Conservation (phyloP, 2,797 vertebrate species). For the Tenualosa thibaudeaui region DNA sequence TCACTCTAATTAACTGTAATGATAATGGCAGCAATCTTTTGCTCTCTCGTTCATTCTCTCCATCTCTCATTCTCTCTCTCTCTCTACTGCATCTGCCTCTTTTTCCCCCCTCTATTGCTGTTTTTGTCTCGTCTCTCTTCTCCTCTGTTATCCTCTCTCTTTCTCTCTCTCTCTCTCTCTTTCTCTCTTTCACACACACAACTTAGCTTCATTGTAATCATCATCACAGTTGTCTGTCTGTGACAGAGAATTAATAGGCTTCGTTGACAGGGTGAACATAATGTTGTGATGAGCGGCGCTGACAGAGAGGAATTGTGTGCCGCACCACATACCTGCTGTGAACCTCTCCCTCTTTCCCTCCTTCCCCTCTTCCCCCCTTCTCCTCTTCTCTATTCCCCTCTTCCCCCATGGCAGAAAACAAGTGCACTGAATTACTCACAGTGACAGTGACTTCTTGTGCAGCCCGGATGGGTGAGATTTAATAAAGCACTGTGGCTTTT, state of each 20-base stretch:
- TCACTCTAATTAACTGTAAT: slow-evolving; percentile 64
- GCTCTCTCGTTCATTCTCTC: not conserved
- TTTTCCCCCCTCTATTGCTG: not conserved
- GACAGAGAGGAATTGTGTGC: slow-evolving; percentile 39
- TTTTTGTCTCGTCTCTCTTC: not conserved
- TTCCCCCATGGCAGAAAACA: not conserved
- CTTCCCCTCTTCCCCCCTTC: not conserved
- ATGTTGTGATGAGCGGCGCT: slow-evolving; percentile 22
- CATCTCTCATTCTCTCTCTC: not conserved
- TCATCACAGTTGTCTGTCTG: slow-evolving; percentile 66
- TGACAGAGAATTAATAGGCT: slow-evolving; percentile 62
- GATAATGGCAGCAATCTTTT: slow-evolving; percentile 61
- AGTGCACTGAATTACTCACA: not conserved
- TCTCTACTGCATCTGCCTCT: not conserved
- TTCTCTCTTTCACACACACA: not conserved
- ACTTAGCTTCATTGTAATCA: slow-evolving; percentile 64
- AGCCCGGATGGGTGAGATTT: not conserved
- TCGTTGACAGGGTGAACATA: slow-evolving; percentile 46
- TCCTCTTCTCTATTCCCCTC: not conserved
- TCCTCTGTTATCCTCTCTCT: not conserved
- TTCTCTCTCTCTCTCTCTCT: not conserved
- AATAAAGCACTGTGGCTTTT: not conserved
- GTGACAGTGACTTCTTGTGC: not conserved
- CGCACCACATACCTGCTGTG: slow-evolving; percentile 25
- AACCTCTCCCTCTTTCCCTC: not conserved